A percentile compares a stretch with the other conserved stretches of the same genome.
phyloP scores from a whole-genome alignment of 2,888 invertebrate genomes.

The Acanthosepion pharaonis region DNA sequence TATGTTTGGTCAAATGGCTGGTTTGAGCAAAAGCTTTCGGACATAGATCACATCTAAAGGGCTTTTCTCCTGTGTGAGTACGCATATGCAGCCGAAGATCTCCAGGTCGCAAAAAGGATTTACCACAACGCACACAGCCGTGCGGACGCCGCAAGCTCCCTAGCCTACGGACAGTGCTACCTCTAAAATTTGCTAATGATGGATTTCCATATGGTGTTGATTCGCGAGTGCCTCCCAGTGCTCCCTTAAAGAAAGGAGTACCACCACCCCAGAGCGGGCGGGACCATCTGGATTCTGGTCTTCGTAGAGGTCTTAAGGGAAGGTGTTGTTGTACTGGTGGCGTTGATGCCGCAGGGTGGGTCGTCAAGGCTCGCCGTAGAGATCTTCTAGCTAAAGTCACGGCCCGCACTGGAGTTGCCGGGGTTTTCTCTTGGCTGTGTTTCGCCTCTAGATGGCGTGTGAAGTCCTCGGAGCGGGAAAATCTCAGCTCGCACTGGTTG shows the following conservation, averaged over 20 bases:
- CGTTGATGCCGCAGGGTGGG: not conserved
- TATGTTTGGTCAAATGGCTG: constrained; percentile 60
- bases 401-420: not conserved
- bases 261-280: not conserved
- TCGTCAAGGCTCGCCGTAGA: not conserved
- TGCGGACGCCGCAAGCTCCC: not conserved
- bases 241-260: not conserved
- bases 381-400: not conserved
- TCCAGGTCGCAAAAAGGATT: constrained; percentile 24
- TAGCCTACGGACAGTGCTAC: not conserved
- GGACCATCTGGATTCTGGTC: not conserved
- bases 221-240: not conserved
- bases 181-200: not conserved
- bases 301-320: not conserved
- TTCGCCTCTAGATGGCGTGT: not conserved
- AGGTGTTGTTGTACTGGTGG: not conserved
- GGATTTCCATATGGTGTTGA: not conserved
- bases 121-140: constrained; percentile 37
- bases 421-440: not conserved
- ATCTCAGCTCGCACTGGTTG: not conserved
- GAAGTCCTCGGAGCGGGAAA: not conserved
- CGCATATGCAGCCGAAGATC: constrained; percentile 43
- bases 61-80: constrained; percentile 24
- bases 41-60: not conserved
- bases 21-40: constrained; percentile 51